Evolutionary conservation across 37 sponge, comb jelly and placozoan species (phyloP).

Genomic region (Ephydatia muelleri): DNA sequence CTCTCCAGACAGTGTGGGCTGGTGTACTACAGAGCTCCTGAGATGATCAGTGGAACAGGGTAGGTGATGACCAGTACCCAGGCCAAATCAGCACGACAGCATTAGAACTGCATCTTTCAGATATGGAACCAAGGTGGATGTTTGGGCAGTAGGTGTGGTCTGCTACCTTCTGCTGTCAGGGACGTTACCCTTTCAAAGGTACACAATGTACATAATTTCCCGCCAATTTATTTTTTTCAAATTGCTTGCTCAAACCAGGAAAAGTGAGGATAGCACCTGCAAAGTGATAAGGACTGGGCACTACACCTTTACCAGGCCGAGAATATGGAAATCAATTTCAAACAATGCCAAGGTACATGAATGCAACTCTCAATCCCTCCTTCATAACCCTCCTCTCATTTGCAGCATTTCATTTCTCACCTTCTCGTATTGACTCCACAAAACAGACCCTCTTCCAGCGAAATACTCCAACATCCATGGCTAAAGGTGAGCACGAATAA

Average conservation of each 20-base stretch:
- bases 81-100: not conserved
- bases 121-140: slow-evolving; percentile 80
- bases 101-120: slow-evolving; percentile 8
- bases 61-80: slow-evolving; percentile 27
- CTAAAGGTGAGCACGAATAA: slow-evolving; percentile 41
- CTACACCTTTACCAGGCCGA: not conserved
- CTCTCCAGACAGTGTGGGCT: slow-evolving; percentile 74
- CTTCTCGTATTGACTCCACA: slow-evolving; percentile 61
- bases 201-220: too few species aligned
- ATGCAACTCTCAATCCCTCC: not conserved
- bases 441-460: slow-evolving; percentile 61
- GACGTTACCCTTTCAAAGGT: slow-evolving; percentile 71
- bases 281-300: slow-evolving; percentile 6
- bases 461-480: slow-evolving; percentile 79
- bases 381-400: not conserved
- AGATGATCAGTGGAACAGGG: slow-evolving; percentile 80
- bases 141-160: slow-evolving; percentile 90
- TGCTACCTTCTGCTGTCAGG: slow-evolving; percentile 80
- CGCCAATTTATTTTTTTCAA: not conserved
- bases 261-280: not conserved
- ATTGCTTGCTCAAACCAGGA: not conserved
- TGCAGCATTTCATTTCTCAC: slow-evolving; percentile 66
- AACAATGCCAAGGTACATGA: not conserved
- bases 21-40: slow-evolving; percentile 76
- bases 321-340: slow-evolving; percentile 18